Conservation (phyloP, 2,113 vertebrate genomes). For the Ardeotis arabs region DNA sequence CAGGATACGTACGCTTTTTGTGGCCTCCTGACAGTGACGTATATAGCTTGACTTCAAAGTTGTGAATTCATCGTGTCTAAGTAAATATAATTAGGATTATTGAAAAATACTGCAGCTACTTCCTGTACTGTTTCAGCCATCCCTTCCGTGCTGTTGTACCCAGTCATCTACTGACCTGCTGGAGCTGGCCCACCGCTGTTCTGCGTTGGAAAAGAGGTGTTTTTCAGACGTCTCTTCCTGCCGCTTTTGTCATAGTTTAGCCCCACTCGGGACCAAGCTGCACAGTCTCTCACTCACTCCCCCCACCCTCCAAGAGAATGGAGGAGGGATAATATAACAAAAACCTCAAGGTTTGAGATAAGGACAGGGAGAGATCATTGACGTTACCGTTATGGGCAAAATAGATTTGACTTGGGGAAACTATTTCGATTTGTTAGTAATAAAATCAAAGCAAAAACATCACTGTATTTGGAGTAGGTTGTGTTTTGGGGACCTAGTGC, state of each 20-base stretch:
- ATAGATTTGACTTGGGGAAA: too few relatives aligned
- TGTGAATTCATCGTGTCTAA: fast-evolving
- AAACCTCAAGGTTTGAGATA: too few relatives aligned
- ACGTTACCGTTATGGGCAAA: too few relatives aligned
- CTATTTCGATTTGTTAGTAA: too few relatives aligned
- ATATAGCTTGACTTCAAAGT: not conserved
- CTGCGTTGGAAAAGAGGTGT: fast-evolving
- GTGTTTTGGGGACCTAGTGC: not conserved
- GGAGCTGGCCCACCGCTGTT: not conserved
- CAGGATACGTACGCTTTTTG: not conserved
- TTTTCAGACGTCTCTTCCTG: not conserved
- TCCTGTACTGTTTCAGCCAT: not conserved
- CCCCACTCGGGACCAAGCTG: too few relatives aligned
- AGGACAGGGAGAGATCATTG: too few relatives aligned
- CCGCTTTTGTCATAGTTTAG: not conserved
- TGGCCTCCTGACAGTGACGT: not conserved
- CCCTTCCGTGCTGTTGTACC: not conserved
- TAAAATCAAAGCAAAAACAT: not conserved
- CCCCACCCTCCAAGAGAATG: too few relatives aligned
- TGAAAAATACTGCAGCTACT: not conserved
- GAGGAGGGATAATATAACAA: too few relatives aligned
- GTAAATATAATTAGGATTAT: too few relatives aligned
- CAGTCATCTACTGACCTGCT: not conserved
- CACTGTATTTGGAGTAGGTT: not conserved
- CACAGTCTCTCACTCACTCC: too few relatives aligned